Base-by-base conservation (phyloP, 1,140 invertebrate genomes). In the Daktulosphaira vitifoliae region DNA sequence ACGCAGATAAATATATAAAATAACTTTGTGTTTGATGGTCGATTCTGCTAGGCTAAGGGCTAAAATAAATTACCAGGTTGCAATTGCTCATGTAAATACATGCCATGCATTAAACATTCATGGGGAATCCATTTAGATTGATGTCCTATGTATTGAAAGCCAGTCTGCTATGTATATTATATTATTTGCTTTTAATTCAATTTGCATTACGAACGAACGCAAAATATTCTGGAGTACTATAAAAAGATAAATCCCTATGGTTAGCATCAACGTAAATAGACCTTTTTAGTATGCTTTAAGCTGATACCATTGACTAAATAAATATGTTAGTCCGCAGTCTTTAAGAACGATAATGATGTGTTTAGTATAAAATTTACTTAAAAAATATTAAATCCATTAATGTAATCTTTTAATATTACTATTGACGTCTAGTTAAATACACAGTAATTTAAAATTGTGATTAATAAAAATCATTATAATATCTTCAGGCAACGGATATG, bases 161-260 rank as follows among this genome's bases (percentile, higher is more conserved):
- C 5, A 16, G 25, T 62, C 26, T 62, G 18, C 4, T 20, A 3
- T 20, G 4, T n/a, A n/a, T n/a, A n/a, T n/a, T n/a, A n/a, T n/a
- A n/a, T 5, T 62, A 29, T 62, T 62, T 62, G n/a, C 42, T 59
- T 59, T 59, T 59, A n/a, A 59, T 59, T 59, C 54, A 39, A 54
- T 54, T 39, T 23, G 8, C 20, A 7, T n/a, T 39, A n/a, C 6
- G 33, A 39, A 54, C 39, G n/a, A 23, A 59, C 9, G 9, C 23
- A 16, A 15, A 23, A 59, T 44, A 3, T 20, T 59, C 38, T 7
- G 26, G 39, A 16, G 39, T 4, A 7, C 54, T 44, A 4, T 46
- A 42, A 2, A 29, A 51, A 54, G 39, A 44, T 59, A 44, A 46
- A 59, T 3, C 15, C 16, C 5, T 7, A 8, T 54, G 13, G 39